Evolutionary conservation across 2,888 invertebrate species (phyloP), one percentile per base, ranked within the genome.

Genomic region (Acrobasis suavella): DNA sequence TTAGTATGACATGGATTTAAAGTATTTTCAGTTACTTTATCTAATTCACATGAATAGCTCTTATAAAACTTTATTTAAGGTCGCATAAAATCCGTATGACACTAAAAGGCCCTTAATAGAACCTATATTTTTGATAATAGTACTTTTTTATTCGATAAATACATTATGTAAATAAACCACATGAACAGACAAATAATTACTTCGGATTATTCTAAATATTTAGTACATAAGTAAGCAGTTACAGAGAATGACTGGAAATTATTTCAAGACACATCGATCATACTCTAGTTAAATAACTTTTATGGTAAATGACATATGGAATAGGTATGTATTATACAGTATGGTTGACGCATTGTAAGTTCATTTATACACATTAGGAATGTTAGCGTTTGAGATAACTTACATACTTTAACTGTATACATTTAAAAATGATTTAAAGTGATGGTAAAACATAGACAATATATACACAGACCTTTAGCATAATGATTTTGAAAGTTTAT

Each of bases 351-450:
- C 63, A 58, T 67, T 65, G 67, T 70, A 72, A 59, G 68, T 67
- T 67, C 69, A 71, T 72, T 72, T 67, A 75, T 72, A 81, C 75
- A 82, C 72, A 77, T 74, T 80, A 83, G 85, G 83, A 91, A 90
- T 91, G 91, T 91, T 89, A 91, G 91, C 91, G 91, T 91, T 91
- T 90, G 89, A 80, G 76, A 80, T 82, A 79, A 87, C 82, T 86
- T 87, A 85, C 82, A 74, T 79, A 78, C 74, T 73, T 72, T 77
- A 75, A 80, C 75, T 82, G 82, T 82, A 77, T 81, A 85, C 76
- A 80, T 81, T 83, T 80, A 80, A 80, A 77, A 81, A 76, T 71
- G 77, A 84, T 77, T 82, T 72, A 76, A 85, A 85, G 72, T 68
- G 74, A 78, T 74, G 82, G 81, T 78, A 83, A 80, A 81, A 83